phyloP scores from a whole-genome alignment of 2,888 invertebrate species.

The Polietes domitor region DNA sequence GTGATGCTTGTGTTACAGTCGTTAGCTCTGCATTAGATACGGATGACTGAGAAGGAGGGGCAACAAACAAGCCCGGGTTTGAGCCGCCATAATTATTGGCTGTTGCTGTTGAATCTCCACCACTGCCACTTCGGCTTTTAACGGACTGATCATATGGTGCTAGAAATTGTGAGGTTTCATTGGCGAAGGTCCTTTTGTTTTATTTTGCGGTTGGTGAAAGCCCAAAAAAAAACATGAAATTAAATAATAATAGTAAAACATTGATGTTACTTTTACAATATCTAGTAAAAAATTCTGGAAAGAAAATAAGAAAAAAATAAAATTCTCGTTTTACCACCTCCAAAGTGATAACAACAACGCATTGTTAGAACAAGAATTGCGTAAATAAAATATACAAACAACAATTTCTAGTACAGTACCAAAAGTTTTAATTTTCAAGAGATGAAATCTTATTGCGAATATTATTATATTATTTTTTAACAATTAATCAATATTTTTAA shows the following conservation, averaged over 20 bases:
- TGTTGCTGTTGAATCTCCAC: conserved; percentile 48
- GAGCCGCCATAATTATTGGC: conserved; percentile 71
- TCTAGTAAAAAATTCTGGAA: no score
- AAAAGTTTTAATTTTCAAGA: no score
- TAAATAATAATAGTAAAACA: not conserved
- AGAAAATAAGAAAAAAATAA: no score
- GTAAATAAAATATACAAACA: no score
- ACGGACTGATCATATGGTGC: conserved; percentile 88
- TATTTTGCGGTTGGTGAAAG: conserved; percentile 18
- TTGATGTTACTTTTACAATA: no score
- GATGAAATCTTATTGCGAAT: no score
- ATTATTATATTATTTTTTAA: no score
- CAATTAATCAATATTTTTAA: no score
- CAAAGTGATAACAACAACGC: no score
- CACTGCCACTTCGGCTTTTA: conserved; percentile 80
- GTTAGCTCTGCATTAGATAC: conserved; percentile 78
- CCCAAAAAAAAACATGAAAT: not conserved
- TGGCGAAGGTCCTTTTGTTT: conserved; percentile 85
- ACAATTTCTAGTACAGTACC: no score
- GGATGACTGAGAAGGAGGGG: conserved; percentile 74
- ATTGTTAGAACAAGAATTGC: no score
- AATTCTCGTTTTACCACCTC: no score
- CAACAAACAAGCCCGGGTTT: conserved; percentile 77
- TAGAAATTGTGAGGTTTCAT: conserved; percentile 88
- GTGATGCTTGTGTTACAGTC: conserved; percentile 70